Percentiles rank a stretch among this genome's conserved stretches.
These are phyloP conservation scores for Watsonalla binaria DNA, from an alignment of 2,888 invertebrate genomes.

Conservation along the genomic window DNA sequence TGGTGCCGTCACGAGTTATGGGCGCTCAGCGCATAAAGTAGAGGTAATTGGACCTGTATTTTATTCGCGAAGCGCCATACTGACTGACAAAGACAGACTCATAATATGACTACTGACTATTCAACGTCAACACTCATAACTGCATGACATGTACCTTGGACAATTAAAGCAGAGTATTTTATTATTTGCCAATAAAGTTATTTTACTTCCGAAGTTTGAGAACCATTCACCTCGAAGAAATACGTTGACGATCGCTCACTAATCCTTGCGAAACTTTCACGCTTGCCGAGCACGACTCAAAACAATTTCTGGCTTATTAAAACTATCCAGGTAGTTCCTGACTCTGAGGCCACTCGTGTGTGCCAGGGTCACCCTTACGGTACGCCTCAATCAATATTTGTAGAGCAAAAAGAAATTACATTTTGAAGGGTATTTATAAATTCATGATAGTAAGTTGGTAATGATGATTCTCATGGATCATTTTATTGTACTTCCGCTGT, in stretches of 20 bases:
- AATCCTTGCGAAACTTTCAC: constrained; percentile 71
- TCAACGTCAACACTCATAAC: too few species aligned
- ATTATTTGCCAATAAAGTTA: too few species aligned
- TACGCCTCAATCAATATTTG: constrained; percentile 52
- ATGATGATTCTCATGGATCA: neutral
- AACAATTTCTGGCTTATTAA: constrained; percentile 76
- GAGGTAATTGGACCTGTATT: too few species aligned
- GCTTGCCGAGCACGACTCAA: constrained; percentile 67
- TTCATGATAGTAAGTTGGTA: constrained; percentile 7
- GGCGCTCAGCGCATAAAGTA: too few species aligned
- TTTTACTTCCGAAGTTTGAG: constrained; percentile 40
- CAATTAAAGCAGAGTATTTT: too few species aligned
- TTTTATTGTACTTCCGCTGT: neutral
- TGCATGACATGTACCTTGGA: too few species aligned
- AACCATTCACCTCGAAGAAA: constrained; percentile 26
- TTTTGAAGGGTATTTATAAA: constrained; percentile 26
- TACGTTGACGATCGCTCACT: constrained; percentile 50
- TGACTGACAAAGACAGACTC: too few species aligned
- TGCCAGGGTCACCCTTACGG: constrained; percentile 29
- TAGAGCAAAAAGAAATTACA: constrained; percentile 28
- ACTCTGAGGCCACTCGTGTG: constrained; percentile 12
- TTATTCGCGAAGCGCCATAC: too few species aligned
- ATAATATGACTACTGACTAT: too few species aligned
- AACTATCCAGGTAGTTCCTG: constrained; percentile 54
- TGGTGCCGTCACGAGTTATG: too few species aligned